phyloP scores from a whole-genome alignment of 2,113 vertebrate genomes.

The Ailuropoda melanoleuca region DNA sequence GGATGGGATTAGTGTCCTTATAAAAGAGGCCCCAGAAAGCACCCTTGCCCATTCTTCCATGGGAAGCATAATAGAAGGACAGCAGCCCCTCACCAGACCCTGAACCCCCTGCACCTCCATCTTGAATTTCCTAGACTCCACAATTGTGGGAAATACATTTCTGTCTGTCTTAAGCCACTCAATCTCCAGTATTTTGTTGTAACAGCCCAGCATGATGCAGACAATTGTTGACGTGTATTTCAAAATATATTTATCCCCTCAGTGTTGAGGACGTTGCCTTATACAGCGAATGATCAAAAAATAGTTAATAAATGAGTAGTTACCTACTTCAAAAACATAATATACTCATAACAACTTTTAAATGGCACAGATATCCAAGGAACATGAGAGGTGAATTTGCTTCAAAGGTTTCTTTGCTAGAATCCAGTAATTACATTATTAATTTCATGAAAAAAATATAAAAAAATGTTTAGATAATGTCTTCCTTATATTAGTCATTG shows the following conservation, averaged over 20 bases:
- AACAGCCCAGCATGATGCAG: neutral
- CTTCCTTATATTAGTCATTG: neutral
- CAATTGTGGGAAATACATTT: neutral
- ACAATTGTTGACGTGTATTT: neutral
- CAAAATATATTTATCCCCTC: neutral
- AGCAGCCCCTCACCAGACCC: neutral
- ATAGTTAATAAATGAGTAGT: neutral
- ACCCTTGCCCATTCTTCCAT: accelerated
- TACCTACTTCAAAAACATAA: neutral
- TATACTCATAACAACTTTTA: neutral
- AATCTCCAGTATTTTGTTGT: neutral
- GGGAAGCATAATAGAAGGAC: no score
- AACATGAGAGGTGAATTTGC: neutral
- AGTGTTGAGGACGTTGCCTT: neutral
- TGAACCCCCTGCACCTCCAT: neutral
- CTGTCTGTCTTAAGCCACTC: neutral
- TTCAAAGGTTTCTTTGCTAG: neutral
- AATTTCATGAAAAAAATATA: neutral
- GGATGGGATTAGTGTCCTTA: no score
- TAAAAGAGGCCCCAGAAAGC: neutral
- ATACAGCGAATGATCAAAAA: neutral
- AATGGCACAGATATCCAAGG: neutral
- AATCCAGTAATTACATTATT: neutral
- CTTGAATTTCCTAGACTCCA: neutral
- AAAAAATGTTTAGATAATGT: neutral